phyloP scores from a whole-genome alignment of 92 coral and sea anemone genomes.

The Plumapathes pennacea region DNA sequence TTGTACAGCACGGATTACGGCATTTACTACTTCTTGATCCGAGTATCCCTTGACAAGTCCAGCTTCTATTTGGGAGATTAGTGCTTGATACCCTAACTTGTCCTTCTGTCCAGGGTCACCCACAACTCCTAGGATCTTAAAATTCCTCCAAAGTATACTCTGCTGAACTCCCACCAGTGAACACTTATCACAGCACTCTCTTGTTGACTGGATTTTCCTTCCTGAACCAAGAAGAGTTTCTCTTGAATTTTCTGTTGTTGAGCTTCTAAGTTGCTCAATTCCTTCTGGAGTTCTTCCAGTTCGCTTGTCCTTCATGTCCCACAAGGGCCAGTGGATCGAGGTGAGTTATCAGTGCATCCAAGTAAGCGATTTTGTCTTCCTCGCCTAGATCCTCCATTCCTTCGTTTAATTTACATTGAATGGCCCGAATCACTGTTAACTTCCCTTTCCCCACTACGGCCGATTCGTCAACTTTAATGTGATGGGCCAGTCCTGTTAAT shows the following conservation, averaged over 20 bases:
- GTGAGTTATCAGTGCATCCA: neutral
- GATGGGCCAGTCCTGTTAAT: conserved; percentile 5
- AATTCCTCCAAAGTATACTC: conserved; percentile 34
- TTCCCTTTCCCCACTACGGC: conserved; percentile 17
- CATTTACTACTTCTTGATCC: conserved; percentile 45
- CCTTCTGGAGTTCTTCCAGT: neutral
- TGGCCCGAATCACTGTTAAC: conserved; percentile 9
- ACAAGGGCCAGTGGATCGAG: conserved; percentile 1
- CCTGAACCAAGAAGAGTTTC: no score
- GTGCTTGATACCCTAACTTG: conserved; percentile 54
- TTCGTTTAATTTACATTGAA: conserved; percentile 8
- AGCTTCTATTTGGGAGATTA: conserved; percentile 54
- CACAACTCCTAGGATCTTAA: conserved; percentile 48
- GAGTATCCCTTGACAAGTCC: conserved; percentile 44
- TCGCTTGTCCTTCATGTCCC: neutral
- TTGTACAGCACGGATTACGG: conserved; percentile 47
- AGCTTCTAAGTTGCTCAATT: neutral
- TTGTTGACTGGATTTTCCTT: neutral
- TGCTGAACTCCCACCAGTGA: conserved; percentile 21
- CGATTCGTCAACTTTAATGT: conserved; percentile 1
- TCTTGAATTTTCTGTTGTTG: neutral
- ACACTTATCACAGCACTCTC: conserved; percentile 5
- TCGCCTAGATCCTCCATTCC: neutral
- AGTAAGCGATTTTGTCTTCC: conserved; percentile 5
- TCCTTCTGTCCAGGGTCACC: conserved; percentile 64